Conservation (phyloP, 2,113 vertebrate species). For the Neotoma lepida region DNA sequence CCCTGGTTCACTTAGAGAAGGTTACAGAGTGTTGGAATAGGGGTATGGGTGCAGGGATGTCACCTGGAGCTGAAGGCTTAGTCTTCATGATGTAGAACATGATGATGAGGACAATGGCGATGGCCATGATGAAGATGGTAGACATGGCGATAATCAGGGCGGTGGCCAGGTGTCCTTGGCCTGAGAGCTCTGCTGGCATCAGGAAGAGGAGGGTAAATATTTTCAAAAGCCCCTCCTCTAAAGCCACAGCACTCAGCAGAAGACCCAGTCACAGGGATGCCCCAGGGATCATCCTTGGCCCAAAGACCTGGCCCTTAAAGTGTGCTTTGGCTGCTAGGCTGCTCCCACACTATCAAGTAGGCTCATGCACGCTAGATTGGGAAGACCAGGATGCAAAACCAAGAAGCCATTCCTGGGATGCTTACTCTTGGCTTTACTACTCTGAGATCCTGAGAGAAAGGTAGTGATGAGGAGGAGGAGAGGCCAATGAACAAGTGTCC, state of each 20-base stretch:
- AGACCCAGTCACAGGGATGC: not conserved
- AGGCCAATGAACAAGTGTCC: not conserved
- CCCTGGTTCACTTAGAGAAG: conserved; percentile 12
- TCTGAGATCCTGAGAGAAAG: not conserved
- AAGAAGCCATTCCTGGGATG: not conserved
- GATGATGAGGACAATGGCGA: conserved; percentile 98
- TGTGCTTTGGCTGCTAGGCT: too few relatives aligned
- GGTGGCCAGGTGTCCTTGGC: conserved; percentile 96
- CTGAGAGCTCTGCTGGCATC: conserved; percentile 88
- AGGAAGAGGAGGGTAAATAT: not conserved
- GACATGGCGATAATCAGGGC: conserved; percentile 99
- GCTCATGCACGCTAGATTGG: too few relatives aligned
- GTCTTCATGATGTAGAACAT: conserved; percentile 99
- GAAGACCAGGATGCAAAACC: not conserved
- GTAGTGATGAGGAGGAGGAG: not conserved
- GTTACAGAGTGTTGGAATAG: not conserved
- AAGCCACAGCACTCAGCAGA: not conserved
- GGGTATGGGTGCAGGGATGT: conserved; percentile 29
- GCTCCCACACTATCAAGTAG: not conserved
- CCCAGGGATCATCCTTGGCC: not conserved
- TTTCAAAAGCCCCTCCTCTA: not conserved
- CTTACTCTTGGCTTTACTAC: not conserved
- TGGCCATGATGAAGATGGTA: conserved; percentile 99
- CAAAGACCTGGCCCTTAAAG: not conserved
- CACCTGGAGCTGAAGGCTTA: conserved; percentile 94